These are phyloP conservation scores for Hemiprocne comata DNA, from an alignment of 2,113 vertebrate species.

Conservation along the genomic window DNA sequence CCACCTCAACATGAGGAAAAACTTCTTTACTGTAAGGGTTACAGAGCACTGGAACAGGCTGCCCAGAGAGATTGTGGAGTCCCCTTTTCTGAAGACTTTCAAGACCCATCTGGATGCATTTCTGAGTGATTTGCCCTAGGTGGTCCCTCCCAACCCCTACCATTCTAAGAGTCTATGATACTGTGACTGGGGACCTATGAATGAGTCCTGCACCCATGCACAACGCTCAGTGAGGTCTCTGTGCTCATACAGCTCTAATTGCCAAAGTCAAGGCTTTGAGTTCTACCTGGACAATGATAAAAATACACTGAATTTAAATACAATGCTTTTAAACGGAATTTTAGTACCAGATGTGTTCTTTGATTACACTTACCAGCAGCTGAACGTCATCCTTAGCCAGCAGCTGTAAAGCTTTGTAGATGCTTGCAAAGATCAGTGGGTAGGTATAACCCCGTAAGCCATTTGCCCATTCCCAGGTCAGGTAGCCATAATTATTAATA, in stretches of 20 bases:
- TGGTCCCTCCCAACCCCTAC: too few relatives aligned
- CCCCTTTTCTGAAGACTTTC: too few relatives aligned
- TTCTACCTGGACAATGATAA: neutral
- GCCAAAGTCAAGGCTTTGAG: neutral
- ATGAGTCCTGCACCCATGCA: fast-evolving
- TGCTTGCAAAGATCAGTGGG: conserved; percentile 88
- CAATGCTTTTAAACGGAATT: neutral
- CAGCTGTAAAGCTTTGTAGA: conserved; percentile 87
- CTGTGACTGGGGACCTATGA: neutral
- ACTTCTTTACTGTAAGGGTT: too few relatives aligned
- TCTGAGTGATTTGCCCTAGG: too few relatives aligned
- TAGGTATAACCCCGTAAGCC: conserved; percentile 87
- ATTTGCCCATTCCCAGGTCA: conserved; percentile 95
- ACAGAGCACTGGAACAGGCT: too few relatives aligned
- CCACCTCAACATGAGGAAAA: too few relatives aligned
- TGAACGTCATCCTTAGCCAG: conserved; percentile 81
- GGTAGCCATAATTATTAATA: conserved; percentile 83
- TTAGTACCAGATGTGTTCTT: fast-evolving
- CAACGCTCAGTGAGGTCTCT: neutral
- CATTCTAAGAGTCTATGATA: too few relatives aligned
- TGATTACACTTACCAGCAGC: conserved; percentile 82
- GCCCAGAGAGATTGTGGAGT: too few relatives aligned
- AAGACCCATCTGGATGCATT: too few relatives aligned
- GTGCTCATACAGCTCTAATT: fast-evolving
- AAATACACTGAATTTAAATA: neutral